A percentile compares a stretch with the other conserved stretches of the same genome.
Conservation (phyloP, 2,888 invertebrate species). For the Aphodius granarius region DNA sequence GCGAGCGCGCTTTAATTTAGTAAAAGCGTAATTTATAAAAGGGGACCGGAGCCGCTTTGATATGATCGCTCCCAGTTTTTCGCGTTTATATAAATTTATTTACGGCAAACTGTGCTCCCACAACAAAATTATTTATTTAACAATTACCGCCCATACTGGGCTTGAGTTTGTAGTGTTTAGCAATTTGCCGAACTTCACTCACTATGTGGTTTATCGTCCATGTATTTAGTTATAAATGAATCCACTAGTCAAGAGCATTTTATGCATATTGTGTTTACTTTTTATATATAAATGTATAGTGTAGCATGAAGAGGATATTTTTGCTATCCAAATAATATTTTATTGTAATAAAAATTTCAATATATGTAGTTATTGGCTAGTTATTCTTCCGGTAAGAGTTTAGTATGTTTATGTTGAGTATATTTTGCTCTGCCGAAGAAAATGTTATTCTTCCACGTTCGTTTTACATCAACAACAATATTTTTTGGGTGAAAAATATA, state of each 20-base stretch:
- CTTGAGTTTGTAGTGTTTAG: conserved; percentile 1
- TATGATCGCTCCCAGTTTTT: conserved; percentile 1
- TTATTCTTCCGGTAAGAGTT: too few relatives aligned
- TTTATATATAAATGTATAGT: too few relatives aligned
- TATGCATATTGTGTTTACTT: background rate
- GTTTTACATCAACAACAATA: too few relatives aligned
- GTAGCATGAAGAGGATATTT: too few relatives aligned
- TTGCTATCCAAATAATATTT: too few relatives aligned
- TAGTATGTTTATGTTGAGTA: too few relatives aligned
- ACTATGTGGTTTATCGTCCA: background rate
- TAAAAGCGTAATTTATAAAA: conserved; percentile 15
- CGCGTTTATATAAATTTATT: conserved; percentile 11
- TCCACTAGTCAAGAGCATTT: background rate
- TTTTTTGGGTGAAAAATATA: too few relatives aligned
- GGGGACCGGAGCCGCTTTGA: background rate
- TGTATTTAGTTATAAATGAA: background rate
- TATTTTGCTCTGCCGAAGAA: too few relatives aligned
- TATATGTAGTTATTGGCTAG: too few relatives aligned
- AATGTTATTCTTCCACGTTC: too few relatives aligned
- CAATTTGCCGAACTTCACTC: background rate
- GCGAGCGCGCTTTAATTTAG: conserved; percentile 11
- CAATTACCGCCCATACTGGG: conserved; percentile 1
- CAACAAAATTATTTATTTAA: conserved; percentile 9
- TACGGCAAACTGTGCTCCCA: background rate
- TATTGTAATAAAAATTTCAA: too few relatives aligned